These are phyloP conservation scores for Hemiprocne comata DNA, from an alignment of 2,113 vertebrate species.

Conservation along the genomic window DNA sequence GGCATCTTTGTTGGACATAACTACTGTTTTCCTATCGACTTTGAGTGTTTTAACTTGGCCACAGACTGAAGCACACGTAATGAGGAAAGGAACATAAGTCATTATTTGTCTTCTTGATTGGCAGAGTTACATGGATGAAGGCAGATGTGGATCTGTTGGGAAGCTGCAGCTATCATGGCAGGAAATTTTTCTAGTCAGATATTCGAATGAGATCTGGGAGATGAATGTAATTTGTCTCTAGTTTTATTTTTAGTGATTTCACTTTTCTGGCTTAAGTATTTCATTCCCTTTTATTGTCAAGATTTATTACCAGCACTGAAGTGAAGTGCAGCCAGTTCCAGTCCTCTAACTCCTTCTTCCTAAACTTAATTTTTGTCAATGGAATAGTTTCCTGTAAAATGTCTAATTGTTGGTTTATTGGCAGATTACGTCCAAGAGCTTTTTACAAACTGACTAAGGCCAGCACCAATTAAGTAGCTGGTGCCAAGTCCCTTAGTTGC, in stretches of 20 bases:
- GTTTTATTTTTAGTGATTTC: conserved; percentile 66
- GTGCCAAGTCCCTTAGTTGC: conserved; percentile 23
- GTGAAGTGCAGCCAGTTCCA: conserved; percentile 43
- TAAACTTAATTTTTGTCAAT: conserved; percentile 64
- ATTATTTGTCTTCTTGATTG: background rate
- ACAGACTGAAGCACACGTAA: background rate
- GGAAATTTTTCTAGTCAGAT: background rate
- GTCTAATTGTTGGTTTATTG: conserved; percentile 8
- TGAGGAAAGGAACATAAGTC: background rate
- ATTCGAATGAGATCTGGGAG: background rate
- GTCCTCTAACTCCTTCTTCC: conserved; percentile 6
- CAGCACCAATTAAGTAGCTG: background rate
- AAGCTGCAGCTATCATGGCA: background rate
- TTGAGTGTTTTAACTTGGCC: background rate
- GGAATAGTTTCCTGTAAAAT: conserved; percentile 55
- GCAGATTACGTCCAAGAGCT: background rate
- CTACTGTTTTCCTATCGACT: background rate
- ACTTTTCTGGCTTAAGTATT: conserved; percentile 47
- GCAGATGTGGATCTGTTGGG: background rate
- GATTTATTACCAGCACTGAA: conserved; percentile 41
- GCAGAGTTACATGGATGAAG: background rate
- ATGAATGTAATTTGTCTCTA: conserved; percentile 23
- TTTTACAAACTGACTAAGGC: conserved; percentile 24
- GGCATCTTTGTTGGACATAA: background rate
- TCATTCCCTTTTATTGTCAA: conserved; percentile 41